phyloP scores from a whole-genome alignment of 2,797 vertebrate species.

The Rhincodon typus region DNA sequence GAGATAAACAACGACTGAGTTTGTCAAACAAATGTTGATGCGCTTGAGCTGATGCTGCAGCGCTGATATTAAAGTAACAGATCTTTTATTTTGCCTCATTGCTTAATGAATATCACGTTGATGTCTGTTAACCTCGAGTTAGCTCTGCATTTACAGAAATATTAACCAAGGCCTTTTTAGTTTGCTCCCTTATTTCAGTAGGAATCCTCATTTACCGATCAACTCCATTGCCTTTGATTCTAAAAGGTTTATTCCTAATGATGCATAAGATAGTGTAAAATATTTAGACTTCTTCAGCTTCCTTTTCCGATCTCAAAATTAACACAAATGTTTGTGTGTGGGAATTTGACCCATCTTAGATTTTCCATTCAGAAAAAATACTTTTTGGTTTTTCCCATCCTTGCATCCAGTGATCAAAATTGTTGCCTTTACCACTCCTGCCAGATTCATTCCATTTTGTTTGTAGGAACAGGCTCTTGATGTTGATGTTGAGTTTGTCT shows the following conservation, averaged over 20 bases:
- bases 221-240: not conserved
- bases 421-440: too few relatives aligned
- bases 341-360: not conserved
- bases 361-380: not conserved
- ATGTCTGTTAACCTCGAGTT: not conserved
- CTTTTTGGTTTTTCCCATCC: not conserved
- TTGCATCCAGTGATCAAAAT: not conserved
- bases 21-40: not conserved
- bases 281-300: not conserved
- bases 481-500: not conserved
- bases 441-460: not conserved
- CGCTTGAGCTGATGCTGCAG: not conserved
- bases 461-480: not conserved
- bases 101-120: not conserved
- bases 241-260: not conserved
- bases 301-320: not conserved
- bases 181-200: not conserved
- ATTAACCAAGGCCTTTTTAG: not conserved
- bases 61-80: not conserved
- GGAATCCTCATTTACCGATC: not conserved
- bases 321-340: not conserved
- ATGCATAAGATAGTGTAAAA: not conserved
- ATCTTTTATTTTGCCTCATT: not conserved
- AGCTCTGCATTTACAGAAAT: not conserved
- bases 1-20: not conserved